phyloP scores from a whole-genome alignment of 2,888 invertebrate species.

The Homarus gammarus region DNA sequence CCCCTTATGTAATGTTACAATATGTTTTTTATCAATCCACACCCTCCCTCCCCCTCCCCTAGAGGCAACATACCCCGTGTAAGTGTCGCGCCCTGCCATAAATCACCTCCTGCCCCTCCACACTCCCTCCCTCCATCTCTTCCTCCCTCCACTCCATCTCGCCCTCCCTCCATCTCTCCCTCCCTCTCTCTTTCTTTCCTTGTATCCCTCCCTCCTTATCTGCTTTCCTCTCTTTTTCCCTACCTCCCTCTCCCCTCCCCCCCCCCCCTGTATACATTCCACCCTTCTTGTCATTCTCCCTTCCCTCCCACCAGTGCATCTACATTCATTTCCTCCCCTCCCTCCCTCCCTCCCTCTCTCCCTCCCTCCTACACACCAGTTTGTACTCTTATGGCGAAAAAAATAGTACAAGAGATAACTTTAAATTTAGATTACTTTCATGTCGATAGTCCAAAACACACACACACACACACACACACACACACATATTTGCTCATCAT shows the following conservation, averaged over 20 bases:
- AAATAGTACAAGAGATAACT: no score
- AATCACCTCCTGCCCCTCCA: not conserved
- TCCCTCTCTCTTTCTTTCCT: constrained; percentile 2
- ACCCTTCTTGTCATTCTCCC: not conserved
- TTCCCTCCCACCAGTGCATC: no score
- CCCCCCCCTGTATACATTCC: no score
- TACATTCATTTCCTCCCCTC: not conserved
- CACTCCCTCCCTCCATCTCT: not conserved
- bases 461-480: no score
- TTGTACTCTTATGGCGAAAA: no score
- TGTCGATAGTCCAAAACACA: no score
- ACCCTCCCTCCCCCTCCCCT: not conserved
- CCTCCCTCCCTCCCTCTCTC: not conserved
- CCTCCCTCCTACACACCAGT: no score
- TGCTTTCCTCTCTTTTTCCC: not conserved
- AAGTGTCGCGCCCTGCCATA: not conserved
- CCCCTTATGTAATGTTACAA: no score
- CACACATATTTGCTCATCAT: no score
- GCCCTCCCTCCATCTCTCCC: no score
- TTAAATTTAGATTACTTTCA: no score
- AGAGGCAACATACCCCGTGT: not conserved
- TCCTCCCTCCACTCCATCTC: not conserved
- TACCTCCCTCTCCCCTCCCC: not conserved
- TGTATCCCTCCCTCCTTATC: not conserved
- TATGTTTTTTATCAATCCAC: no score